Percentiles rank a stretch among this genome's conserved stretches.
Conservation (phyloP, 2,888 invertebrate genomes). For the Orchesellides sinensis region DNA sequence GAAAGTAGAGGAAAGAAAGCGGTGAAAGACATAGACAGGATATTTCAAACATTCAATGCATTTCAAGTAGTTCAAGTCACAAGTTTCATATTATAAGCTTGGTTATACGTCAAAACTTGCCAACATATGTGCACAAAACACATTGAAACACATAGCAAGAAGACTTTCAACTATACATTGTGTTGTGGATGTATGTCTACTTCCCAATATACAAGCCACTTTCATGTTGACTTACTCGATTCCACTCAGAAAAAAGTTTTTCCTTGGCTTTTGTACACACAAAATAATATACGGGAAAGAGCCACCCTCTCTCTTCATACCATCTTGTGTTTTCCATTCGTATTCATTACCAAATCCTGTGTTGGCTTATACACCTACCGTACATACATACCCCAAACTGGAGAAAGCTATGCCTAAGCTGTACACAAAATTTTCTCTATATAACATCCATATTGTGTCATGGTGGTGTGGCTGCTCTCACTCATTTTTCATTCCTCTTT, state of each 20-base stretch:
- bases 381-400: too few species aligned
- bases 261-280: conserved; percentile 5
- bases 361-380: too few species aligned
- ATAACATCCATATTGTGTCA: too few species aligned
- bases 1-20: background rate
- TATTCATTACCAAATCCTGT: background rate
- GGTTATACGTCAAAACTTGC: conserved; percentile 16
- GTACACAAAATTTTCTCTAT: too few species aligned
- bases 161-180: background rate
- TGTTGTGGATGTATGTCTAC: conserved; percentile 7
- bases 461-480: conserved; percentile 1
- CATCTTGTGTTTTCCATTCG: conserved; percentile 24
- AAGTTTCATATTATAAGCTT: conserved; percentile 20
- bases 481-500: background rate
- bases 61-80: conserved; percentile 1
- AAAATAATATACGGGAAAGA: background rate
- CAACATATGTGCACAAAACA: conserved; percentile 23
- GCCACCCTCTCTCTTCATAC: conserved; percentile 31
- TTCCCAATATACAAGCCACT: conserved; percentile 55
- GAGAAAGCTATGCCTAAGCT: too few species aligned
- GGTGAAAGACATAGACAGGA: background rate
- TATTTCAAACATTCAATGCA: conserved; percentile 16
- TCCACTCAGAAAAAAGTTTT: conserved; percentile 33
- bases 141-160: background rate
- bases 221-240: conserved; percentile 38